Evolutionary conservation across 2,113 vertebrate species (phyloP), one percentile per base, ranked within the genome.

Genomic region (Thryonomys swinderianus): DNA sequence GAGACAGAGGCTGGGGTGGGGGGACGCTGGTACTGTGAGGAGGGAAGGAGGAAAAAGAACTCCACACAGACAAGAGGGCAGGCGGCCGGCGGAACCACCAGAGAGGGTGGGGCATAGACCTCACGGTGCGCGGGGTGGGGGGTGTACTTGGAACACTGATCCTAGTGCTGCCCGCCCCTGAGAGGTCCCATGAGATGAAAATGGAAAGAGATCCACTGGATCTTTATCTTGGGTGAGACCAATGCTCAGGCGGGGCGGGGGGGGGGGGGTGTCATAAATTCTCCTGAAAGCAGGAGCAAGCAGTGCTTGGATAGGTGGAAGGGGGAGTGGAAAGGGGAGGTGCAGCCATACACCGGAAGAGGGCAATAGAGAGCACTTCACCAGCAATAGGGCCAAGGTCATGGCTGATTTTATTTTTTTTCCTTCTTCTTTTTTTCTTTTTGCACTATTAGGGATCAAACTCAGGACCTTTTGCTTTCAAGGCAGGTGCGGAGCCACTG

Each of bases 281-380:
- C 55, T 32, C 40, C 59, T 51, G 32, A 6, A 74, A 80, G 42
- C 16, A 51, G 1, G 14, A 1, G 4, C 2, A 11, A 1, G 4
- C 3, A 11, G 45, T 14, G 27, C 80, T 71, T 57, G 25, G 18
- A 45, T 20, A 45, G 16, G 18, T 16, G 62, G 64, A 27, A 9
- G 11, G 0, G 2, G 61, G 34, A 53, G 13, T 67, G 23, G 57
- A 32, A n/a, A 51, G 51, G 9, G 14, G 40, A 71, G 53, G 20
- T 59, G 25, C 40, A 30, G 32, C n/a, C n/a, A 74, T 86, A 4
- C 5, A 13, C 83, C 90, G 90, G 74, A 67, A 96, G 93, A 96
- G 90, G 87, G 79, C 62, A 48, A 32, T 62, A 90, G 88, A 91
- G 64, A 90, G 82, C 27, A 42, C 8, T 17, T 59, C 27, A 17